These are phyloP conservation scores for Microchirus variegatus DNA, from an alignment of 2,797 vertebrate species.

Conservation along the genomic window DNA sequence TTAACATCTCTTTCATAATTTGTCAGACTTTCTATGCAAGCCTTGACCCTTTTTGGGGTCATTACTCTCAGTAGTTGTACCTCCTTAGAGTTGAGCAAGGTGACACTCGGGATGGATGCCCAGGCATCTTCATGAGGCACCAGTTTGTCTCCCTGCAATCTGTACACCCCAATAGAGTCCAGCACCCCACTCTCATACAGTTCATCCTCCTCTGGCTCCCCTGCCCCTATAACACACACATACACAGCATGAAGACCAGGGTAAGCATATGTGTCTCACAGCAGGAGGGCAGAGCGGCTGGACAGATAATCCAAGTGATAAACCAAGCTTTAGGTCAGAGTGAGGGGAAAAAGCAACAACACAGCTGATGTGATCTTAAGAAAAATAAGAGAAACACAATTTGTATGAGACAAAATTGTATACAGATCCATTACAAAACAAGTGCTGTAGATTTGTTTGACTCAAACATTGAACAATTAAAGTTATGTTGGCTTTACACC, in stretches of 20 bases:
- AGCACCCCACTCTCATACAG: constrained; percentile 82
- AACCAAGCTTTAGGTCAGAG: background rate
- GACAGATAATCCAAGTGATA: constrained; percentile 7
- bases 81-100: constrained; percentile 83
- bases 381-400: background rate
- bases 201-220: constrained; percentile 86
- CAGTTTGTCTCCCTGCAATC: constrained; percentile 82
- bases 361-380: background rate
- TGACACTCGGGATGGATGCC: constrained; percentile 83
- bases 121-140: constrained; percentile 83
- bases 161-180: constrained; percentile 82
- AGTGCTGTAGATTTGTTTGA: too few species aligned
- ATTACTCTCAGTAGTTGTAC: constrained; percentile 55
- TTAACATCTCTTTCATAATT: background rate
- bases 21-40: background rate
- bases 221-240: constrained; percentile 71
- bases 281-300: background rate
- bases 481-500: too few species aligned
- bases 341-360: too few species aligned
- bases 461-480: too few species aligned
- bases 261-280: constrained; percentile 6
- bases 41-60: background rate
- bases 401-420: too few species aligned
- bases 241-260: constrained; percentile 1
- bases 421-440: too few species aligned